Percentiles rank a stretch among this genome's conserved stretches.
Evolutionary conservation across 2,113 vertebrate species (phyloP).

Genomic region (Pelmatolapia mariae): DNA sequence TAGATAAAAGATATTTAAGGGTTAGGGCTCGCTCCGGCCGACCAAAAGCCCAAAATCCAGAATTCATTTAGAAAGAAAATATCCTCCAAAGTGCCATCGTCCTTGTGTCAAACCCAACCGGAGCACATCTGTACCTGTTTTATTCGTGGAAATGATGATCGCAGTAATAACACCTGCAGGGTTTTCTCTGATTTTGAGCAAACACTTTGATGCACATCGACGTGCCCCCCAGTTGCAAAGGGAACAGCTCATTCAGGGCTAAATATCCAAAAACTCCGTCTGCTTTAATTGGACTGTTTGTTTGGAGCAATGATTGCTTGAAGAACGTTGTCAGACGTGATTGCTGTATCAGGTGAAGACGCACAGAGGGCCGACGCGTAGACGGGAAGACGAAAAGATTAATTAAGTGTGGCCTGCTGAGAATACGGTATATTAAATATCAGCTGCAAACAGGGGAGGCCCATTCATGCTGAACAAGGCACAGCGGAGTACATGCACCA

Average conservation of each 20-base stretch:
- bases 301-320: constrained; percentile 1
- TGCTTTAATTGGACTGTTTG: constrained; percentile 31
- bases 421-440: background rate
- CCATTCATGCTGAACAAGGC: background rate
- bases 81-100: background rate
- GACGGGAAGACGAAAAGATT: background rate
- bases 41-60: background rate
- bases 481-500: background rate
- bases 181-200: constrained; percentile 1
- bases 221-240: background rate
- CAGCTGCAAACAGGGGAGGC: background rate
- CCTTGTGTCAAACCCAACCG: background rate
- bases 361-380: background rate
- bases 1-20: background rate
- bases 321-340: background rate
- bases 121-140: background rate
- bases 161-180: background rate
- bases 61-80: background rate
- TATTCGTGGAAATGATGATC: background rate
- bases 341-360: background rate
- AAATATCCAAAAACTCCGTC: constrained; percentile 8
- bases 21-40: background rate
- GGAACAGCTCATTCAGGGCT: background rate
- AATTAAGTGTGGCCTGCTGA: background rate
- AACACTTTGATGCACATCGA: constrained; percentile 15